Evolutionary conservation across 1,140 invertebrate species (phyloP), one percentile per base, ranked within the genome.

Genomic region (Brachionus calyciflorus): DNA sequence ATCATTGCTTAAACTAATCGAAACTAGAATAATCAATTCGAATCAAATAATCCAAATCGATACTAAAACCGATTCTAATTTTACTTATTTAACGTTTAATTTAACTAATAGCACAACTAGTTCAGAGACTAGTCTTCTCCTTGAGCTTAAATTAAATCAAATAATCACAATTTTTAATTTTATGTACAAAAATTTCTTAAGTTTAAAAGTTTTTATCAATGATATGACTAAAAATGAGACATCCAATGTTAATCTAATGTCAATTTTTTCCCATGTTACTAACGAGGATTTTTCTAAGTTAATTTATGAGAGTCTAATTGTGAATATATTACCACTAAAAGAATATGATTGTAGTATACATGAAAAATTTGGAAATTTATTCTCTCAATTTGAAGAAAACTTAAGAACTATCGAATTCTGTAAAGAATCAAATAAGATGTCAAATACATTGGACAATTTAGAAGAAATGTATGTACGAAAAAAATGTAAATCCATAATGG

Each of bases 381-480:
- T 73, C 12, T 6, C 19, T 37, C 24, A 73, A 55, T 73, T 73
- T 49, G 46, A 73, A 49, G 44, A 73, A 73, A 49, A 41, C 37
- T 41, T 73, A n/a, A 48, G 40, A 9, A 73, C 21, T 30, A n/a
- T 73, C 7, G 26, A 55, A 3, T 73, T 10, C 51, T 14, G 5
- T 12, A 51, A 37, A 3, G 44, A 24, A 51, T 3, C 24, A 40
- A 41, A 51, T 30, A 19, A 55, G 9, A 12, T 19, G 40, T 9
- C 19, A 9, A 37, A 40, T n/a, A 17, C 17, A 51, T 12, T 49
- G 19, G 19, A 28, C 30, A 28, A 14, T 51, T 19, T 73, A 21
- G 69, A 73, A 51, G 69, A 73, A 49, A 37, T 73, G n/a, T 73
- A 73, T 73, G 69, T 51, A 5, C 19, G 69, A 9, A 73, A 73